These are phyloP conservation scores for Synergus umbraculus DNA, from an alignment of 2,888 invertebrate species.

Conservation along the genomic window DNA sequence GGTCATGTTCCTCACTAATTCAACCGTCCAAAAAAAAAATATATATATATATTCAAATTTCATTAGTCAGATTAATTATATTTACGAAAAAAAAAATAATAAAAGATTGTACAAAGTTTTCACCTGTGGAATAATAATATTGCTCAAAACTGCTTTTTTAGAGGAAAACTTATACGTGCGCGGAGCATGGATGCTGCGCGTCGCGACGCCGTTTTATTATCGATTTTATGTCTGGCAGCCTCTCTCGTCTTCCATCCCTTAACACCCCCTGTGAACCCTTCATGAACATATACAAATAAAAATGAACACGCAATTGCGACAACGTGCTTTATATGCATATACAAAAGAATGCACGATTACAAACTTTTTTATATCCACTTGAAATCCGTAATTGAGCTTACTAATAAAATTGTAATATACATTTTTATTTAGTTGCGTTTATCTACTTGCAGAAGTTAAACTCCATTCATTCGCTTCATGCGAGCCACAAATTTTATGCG, in stretches of 20 bases:
- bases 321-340: slow-evolving; percentile 12
- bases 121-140: too few species aligned
- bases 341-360: neutral
- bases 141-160: neutral
- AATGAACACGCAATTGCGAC: slow-evolving; percentile 29
- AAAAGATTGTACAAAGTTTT: too few species aligned
- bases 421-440: too few species aligned
- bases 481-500: neutral
- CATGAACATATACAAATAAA: slow-evolving; percentile 13
- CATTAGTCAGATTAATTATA: neutral
- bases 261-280: neutral
- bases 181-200: slow-evolving; percentile 67
- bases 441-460: neutral
- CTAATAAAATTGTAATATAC: neutral
- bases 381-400: neutral
- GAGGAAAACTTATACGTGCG: slow-evolving; percentile 1
- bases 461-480: neutral
- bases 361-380: neutral
- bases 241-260: slow-evolving; percentile 46
- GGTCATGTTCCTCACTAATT: neutral
- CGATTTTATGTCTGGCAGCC: slow-evolving; percentile 66
- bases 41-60: neutral
- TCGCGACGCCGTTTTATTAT: slow-evolving; percentile 71
- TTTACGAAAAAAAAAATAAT: neutral
- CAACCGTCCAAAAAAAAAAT: neutral